Evolutionary conservation across 2,797 vertebrate genomes (phyloP).

Genomic region (Apogon hyalosoma): DNA sequence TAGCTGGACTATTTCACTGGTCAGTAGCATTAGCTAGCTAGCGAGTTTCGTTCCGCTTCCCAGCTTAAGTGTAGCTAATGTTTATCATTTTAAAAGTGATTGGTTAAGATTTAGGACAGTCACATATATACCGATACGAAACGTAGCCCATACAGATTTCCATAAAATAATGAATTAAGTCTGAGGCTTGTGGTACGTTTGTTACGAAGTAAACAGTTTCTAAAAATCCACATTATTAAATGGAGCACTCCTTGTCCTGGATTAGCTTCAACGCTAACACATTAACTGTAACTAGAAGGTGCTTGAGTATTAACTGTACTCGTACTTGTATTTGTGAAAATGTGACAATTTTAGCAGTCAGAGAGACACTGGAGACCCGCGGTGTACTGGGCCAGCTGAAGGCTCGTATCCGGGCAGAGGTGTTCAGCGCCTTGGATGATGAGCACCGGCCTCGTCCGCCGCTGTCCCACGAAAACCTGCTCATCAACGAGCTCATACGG

Average conservation of each 20-base stretch:
- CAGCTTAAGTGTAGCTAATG: too few species aligned
- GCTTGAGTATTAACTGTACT: too few species aligned
- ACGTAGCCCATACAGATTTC: accelerated
- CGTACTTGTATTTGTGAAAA: not conserved
- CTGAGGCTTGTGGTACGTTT: not conserved
- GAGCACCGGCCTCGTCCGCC: constrained; percentile 84
- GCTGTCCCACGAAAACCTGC: constrained; percentile 90
- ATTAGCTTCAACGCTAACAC: too few species aligned
- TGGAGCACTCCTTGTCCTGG: not conserved
- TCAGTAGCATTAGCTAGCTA: constrained; percentile 5
- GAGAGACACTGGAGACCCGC: constrained; percentile 91
- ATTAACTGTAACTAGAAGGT: too few species aligned
- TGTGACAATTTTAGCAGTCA: constrained; percentile 83
- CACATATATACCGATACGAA: not conserved
- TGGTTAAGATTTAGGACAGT: too few species aligned
- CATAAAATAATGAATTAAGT: accelerated
- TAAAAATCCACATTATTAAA: not conserved
- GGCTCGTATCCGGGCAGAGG: constrained; percentile 93
- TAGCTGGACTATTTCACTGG: not conserved
- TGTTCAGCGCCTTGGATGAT: constrained; percentile 92
- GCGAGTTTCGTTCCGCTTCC: too few species aligned
- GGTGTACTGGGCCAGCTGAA: constrained; percentile 91
- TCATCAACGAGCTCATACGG: constrained; percentile 95
- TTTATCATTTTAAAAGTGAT: too few species aligned
- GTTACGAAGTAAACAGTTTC: accelerated